phyloP scores from a whole-genome alignment of 2,888 invertebrate species.

The Eilema depressum region DNA sequence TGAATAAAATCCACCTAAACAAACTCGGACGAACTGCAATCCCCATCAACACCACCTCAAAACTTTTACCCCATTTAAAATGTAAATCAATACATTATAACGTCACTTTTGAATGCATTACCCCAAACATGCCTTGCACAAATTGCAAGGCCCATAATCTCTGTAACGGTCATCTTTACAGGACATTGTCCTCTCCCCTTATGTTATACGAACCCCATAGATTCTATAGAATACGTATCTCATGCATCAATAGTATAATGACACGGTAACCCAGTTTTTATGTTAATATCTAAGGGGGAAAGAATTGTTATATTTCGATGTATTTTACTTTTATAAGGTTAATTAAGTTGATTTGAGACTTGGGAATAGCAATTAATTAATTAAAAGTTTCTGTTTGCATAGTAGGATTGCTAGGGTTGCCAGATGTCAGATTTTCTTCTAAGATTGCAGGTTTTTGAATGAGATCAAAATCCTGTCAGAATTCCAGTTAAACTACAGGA shows the following conservation, averaged over 20 bases:
- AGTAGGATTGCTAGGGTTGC: neutral
- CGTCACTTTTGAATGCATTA: slow-evolving; percentile 21
- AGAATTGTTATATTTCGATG: neutral
- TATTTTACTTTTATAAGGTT: neutral
- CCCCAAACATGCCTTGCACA: slow-evolving; percentile 27
- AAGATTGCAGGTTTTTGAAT: neutral
- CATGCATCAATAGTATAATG: slow-evolving; percentile 38
- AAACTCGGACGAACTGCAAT: neutral
- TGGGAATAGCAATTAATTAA: neutral
- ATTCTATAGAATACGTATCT: slow-evolving; percentile 28
- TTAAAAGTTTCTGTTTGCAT: neutral
- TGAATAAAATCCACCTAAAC: neutral
- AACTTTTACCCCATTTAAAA: slow-evolving; percentile 3
- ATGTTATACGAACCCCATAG: slow-evolving; percentile 11
- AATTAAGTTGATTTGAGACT: neutral
- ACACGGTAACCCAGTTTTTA: slow-evolving; percentile 46
- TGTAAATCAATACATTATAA: slow-evolving; percentile 8
- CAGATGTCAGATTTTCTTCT: neutral
- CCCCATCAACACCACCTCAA: neutral
- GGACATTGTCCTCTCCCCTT: slow-evolving; percentile 51
- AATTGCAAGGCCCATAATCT: slow-evolving; percentile 26
- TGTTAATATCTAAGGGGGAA: neutral
- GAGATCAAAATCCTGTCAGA: neutral
- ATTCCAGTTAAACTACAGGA: neutral
- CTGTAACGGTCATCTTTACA: slow-evolving; percentile 47